Evolutionary conservation across 2,888 invertebrate genomes (phyloP), one percentile per base, ranked within the genome.

Genomic region (Mallateleia sp.): DNA sequence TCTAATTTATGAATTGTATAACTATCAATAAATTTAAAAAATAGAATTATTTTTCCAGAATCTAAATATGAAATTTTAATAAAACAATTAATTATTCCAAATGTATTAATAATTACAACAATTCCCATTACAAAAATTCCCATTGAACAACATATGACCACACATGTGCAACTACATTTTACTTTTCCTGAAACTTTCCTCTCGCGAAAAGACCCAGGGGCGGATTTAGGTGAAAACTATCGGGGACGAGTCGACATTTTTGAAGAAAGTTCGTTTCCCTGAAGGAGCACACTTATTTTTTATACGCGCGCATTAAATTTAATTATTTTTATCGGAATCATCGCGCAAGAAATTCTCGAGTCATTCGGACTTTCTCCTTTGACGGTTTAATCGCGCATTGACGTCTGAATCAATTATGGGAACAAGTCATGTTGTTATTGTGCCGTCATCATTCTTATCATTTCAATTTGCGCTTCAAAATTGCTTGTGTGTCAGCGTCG

Each of bases 391-490:
- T 84, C 78, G 62, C 52, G 32, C 22, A 75, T 60, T 79, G 74
- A 85, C 66, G 79, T 69, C 74, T 62, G 69, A 80, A 80, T 80
- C 79, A 85, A 77, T 85, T 84, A 84, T 64, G 34, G 64, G 47
- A 45, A 60, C 75, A 45, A 77, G 64, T 85, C 75, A 85, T 69
- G 71, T 75, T 66, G 66, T 85, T 75, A 74, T 80, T 80, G 80
- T 75, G 64, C 69, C 80, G 77, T 81, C 81, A 71, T 81, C 77
- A 62, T 85, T 66, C 66, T 85, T 81, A 85, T 85, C 85, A 85
- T 85, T 85, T 85, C 81, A 81, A 77, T 81, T 85, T 71, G 45
- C 66, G 77, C 81, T 66, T 77, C 62, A 64, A 47, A 58, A 58
- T 81, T 77, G 85, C 85, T 85, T 80, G 47, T 77, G 72, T 77